Evolutionary conservation across 2,888 invertebrate species (phyloP), one percentile per base, ranked within the genome.

Genomic region (Hetaerina titia): DNA sequence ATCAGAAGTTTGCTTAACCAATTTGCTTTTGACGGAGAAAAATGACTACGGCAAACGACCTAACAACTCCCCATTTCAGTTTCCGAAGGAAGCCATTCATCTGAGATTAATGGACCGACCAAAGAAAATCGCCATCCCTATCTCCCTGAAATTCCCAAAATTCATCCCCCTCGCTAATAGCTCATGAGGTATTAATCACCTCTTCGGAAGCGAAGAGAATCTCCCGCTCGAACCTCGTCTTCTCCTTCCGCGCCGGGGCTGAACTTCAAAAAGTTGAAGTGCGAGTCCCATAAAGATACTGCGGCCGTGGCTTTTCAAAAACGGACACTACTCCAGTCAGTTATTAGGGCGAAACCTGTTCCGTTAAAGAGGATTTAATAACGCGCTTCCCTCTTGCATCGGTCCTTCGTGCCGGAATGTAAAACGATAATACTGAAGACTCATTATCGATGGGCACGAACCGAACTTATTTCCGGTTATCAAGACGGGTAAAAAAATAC

Each of bases 271-370:
- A 81, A 81, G 81, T 81, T 81, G 81, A 81, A 81, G 81, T 81
- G 31, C 81, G 31, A 31, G 81, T 81, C 31, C 2, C 69, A 22
- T 69, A 22, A n/a, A n/a, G 7, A 25, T 81, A 11, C 81, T 81
- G 9, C 31, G 81, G 9, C 81, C 81, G 25, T 15, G 81, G 31
- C 81, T 81, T 31, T 81, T 13, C 25, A 81, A 31, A 81, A 81
- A 81, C 81, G 81, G 81, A 81, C 81, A 31, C 81, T 31, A 13
- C 81, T n/a, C 74, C 25, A 81, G 74, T 81, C 74, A 25, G 74
- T 81, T 81, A 81, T 81, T 81, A 81, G 81, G 31, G 81, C 81
- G 81, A 81, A 81, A 81, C 81, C 81, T 81, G 81, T 81, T 81
- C 81, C 81, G 81, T 81, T 81, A 81, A 81, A 15, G 81, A 81